Evolutionary conservation across 2,797 vertebrate species (phyloP), one percentile per base, ranked within the genome.

Genomic region (Serranus cabrilla): DNA sequence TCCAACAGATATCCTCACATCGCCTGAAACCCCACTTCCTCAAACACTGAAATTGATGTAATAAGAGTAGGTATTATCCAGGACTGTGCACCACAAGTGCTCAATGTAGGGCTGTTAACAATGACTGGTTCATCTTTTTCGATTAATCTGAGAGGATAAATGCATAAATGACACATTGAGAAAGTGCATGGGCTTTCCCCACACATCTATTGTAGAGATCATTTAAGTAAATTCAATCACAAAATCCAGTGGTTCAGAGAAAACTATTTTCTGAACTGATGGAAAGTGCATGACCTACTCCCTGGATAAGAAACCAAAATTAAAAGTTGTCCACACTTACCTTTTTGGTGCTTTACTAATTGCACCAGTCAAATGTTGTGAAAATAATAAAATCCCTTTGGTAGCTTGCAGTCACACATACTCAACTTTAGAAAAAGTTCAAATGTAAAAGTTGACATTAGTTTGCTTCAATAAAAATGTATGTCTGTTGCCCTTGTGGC

Each of bases 1-100:
- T 99, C 98, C 98, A 99, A 83, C 98, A 99, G 81, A 99, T 99
- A 81, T 99, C 98, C 90, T 99, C 98, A 80, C 97, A 99, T 76
- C 98, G 94, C 89, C 98, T 96, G 82, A 99, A 99, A 40, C 98
- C 98, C 98, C 98, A 99, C 69, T 99, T 99, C 76, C 98, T 97
- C 43, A 99, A 94, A 93, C 98, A 99, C 98, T 99, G 80, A 57
- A 74, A 77, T 10, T 45, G 76, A 8, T 34, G 7, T 2, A 57
- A 56, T 42, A 51, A 45, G 1, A 1, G 6, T 11, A 18, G 17
- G 17, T 16, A 56, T 21, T 34, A n/a, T 23, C 6, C 16, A 31
- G 13, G 4, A 59, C 12, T 18, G 27, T 51, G 11, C 10, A 43
- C 11, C 17, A 34, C 27, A 54, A 57, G n/a, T 7, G 51, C 11